Base-by-base conservation (phyloP, 2,797 vertebrate genomes). In the Sphaeramia orbicularis region DNA sequence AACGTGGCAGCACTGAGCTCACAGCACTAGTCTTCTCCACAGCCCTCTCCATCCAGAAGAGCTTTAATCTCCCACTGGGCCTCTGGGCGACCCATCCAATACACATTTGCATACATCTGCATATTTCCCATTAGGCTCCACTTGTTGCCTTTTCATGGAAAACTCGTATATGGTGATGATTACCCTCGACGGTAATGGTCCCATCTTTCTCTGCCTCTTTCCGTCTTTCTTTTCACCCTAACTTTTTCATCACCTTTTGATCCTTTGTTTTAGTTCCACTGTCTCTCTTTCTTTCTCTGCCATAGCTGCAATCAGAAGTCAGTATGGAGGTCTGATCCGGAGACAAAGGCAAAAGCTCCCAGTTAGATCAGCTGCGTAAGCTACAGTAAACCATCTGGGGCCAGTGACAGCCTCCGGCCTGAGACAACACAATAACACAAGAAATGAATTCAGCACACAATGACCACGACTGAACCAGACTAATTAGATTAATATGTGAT, bases 31-130 rank as follows among this genome's bases (percentile, higher is more conserved):
- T 47, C 79, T 85, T 65, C 81, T 80, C 64, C 67, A 76, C 48
- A 74, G 49, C 52, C 72, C 79, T 84, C 86, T 87, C 79, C 84
- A 90, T 84, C 81, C 85, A 73, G 10, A 65, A 88, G 83, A 91
- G 88, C 88, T 88, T 86, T 92, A 86, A 92, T 92, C 86, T 88
- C 83, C 86, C 88, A 77, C 79, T 73, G 85, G 85, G 83, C 90
- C 88, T 80, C 81, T 86, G 78, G 87, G 86, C 81, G 74, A 81
- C 83, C 88, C 82, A 86, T 90, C 84, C 82, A 91, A 76, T 81
- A 37, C 12, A 44, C 80, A 93, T 92, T 92, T 91, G 84, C 92
- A 93, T 92, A 91, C 63, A 93, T 93, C 88, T 93, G 81, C 91
- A 93, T 93, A 91, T 92, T 92, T 92, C 78, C 86, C 88, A 89